Evolutionary conservation across 30 jellyfish, hydroid and myxozoan genomes (phyloP), one percentile per base, ranked within the genome.

Genomic region (Turritopsis dohrnii): DNA sequence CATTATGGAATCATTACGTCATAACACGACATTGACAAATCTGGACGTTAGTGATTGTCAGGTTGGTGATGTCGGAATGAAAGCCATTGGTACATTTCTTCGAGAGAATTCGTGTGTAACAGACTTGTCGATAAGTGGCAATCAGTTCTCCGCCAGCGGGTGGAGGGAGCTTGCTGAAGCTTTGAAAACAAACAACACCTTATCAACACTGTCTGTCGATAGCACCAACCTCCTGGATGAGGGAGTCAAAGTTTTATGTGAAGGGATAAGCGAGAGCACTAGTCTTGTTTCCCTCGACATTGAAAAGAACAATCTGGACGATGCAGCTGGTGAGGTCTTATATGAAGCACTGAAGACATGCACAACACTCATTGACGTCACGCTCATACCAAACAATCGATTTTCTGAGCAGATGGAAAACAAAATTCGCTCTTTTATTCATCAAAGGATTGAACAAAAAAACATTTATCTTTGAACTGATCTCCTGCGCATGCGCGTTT

Each of bases 141-240:
- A 74, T 0, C 27, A 22, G n/a, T n/a, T 74, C 27, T n/a, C 83
- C 0, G 52, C 28, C 25, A 52, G 29, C 19, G 96, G 93, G 5
- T 89, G 94, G 96, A 81, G 71, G 28, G 87, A 82, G 7, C 29
- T 89, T 52, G 84, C 96, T 9, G 90, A 89, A 4, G 90, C 90
- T 1, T 52, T 89, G 65, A 80, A 74, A 76, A 53, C 22, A 21
- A 84, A 84, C 84, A 72, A 29, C 0, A 27, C 96, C 18, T 87
- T 89, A 13, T 53, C 84, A 18, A 89, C 93, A 1, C 81, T 89
- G 9, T 89, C 96, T 21, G 52, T 89, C 71, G 96, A 89, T 72
- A 72, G 66, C 84, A 84, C 75, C 84, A 81, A 89, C 66, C 81
- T 89, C 71, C 73, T 41, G 71, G 96, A 89, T 69, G 96, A 89